phyloP scores from a whole-genome alignment of 2,797 vertebrate species.

The Bucorvus abyssinicus region DNA sequence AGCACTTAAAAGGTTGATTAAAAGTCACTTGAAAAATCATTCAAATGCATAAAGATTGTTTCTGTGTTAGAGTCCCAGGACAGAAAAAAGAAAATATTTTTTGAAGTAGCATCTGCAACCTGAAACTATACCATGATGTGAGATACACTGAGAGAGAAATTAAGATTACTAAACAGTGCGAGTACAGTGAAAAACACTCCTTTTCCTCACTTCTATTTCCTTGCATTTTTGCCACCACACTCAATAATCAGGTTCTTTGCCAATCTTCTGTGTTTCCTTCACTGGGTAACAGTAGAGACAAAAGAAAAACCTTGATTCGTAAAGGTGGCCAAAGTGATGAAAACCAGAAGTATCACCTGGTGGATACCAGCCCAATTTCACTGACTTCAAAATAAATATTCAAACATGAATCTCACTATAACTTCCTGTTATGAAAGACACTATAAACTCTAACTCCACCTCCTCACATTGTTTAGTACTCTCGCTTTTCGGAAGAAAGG shows the following conservation, averaged over 20 bases:
- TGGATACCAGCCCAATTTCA: neutral
- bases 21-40: neutral
- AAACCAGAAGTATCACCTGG: neutral
- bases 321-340: neutral
- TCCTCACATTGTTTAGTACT: neutral
- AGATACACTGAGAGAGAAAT: neutral
- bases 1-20: neutral
- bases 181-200: neutral
- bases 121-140: neutral
- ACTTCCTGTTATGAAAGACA: neutral
- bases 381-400: neutral
- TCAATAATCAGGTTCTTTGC: neutral
- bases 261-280: neutral
- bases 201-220: neutral
- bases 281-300: neutral
- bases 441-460: neutral
- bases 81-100: neutral
- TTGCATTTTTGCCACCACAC: neutral
- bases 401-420: neutral
- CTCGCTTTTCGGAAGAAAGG: neutral
- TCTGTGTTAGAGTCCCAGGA: neutral
- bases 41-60: neutral
- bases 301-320: neutral
- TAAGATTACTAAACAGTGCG: neutral
- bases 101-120: neutral